phyloP scores from a whole-genome alignment of 2,888 invertebrate genomes.

The Dascillus cervinus region DNA sequence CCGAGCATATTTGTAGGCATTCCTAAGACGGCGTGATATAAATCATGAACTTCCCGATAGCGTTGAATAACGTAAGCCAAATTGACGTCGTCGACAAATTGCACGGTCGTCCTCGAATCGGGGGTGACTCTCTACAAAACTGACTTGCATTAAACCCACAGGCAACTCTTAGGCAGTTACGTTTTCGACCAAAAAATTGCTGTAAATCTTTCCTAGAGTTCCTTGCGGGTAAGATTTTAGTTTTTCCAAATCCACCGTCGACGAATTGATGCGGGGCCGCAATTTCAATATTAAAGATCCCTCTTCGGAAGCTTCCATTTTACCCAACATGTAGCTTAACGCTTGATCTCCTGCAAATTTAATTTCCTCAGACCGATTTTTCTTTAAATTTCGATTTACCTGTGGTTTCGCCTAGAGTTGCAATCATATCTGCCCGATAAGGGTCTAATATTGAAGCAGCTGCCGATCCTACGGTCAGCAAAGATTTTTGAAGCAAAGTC shows the following conservation, averaged over 20 bases:
- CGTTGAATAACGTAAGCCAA: conserved; percentile 95
- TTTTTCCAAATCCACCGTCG: conserved; percentile 65
- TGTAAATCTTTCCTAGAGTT: conserved; percentile 81
- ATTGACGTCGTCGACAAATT: conserved; percentile 83
- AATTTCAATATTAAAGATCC: conserved; percentile 68
- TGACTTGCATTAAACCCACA: background rate
- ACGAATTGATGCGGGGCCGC: conserved; percentile 81
- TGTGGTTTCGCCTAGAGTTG: conserved; percentile 89
- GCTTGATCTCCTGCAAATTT: conserved; percentile 48
- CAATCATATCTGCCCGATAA: conserved; percentile 83
- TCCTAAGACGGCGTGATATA: conserved; percentile 81
- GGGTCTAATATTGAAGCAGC: conserved; percentile 76
- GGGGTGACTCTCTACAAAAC: conserved; percentile 72
- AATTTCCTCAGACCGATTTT: background rate
- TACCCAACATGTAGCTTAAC: conserved; percentile 59
- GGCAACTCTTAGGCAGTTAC: conserved; percentile 35
- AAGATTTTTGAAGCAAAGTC: conserved; percentile 62
- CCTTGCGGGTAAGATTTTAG: conserved; percentile 66
- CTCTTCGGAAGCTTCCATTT: conserved; percentile 71
- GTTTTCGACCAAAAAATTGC: conserved; percentile 73
- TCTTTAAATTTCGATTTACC: conserved; percentile 42
- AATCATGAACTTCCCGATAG: conserved; percentile 94
- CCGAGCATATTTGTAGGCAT: conserved; percentile 93
- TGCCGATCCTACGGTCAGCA: conserved; percentile 84
- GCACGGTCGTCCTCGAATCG: conserved; percentile 82